Conservation (phyloP, 2,113 vertebrate species). For the Anguilla rostrata region DNA sequence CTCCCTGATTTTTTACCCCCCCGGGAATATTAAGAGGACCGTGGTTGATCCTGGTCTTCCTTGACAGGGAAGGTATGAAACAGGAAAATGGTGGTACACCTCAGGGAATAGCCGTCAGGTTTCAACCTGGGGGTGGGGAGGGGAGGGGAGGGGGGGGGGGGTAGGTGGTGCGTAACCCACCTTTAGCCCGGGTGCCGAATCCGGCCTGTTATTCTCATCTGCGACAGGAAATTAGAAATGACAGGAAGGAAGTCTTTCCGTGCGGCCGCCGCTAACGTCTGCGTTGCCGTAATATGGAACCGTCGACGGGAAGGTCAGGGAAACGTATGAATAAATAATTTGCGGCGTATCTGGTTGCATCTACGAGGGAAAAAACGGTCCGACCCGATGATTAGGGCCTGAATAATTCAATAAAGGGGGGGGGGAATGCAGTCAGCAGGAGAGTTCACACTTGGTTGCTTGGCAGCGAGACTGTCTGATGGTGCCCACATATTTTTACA, state of each 20-base stretch:
- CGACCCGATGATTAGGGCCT: slow-evolving; percentile 21
- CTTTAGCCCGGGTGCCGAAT: background rate
- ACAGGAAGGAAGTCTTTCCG: background rate
- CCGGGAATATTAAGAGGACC: background rate
- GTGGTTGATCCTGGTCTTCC: background rate
- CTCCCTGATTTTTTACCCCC: background rate
- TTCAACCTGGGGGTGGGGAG: background rate
- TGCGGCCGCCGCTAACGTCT: background rate
- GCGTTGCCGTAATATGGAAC: background rate
- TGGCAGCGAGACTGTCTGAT: slow-evolving; percentile 11
- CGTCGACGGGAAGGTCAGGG: slow-evolving; percentile 30
- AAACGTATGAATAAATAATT: slow-evolving; percentile 22
- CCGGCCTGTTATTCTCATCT: slow-evolving; percentile 18
- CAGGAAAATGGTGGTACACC: background rate
- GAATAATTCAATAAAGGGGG: slow-evolving; percentile 41
- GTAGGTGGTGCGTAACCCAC: too few species aligned
- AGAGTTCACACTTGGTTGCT: slow-evolving; percentile 22
- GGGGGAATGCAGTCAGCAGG: slow-evolving; percentile 2
- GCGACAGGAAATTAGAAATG: slow-evolving; percentile 14
- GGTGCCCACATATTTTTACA: slow-evolving; percentile 29
- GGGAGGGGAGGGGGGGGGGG: too few species aligned
- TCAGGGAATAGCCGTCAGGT: slow-evolving; percentile 9
- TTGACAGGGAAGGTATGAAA: background rate
- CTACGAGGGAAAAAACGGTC: slow-evolving; percentile 16
- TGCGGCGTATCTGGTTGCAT: slow-evolving; percentile 32